A percentile compares a stretch with the other conserved stretches of the same genome.
Conservation (phyloP, 2,797 vertebrate species). For the Leucoraja ocellata region DNA sequence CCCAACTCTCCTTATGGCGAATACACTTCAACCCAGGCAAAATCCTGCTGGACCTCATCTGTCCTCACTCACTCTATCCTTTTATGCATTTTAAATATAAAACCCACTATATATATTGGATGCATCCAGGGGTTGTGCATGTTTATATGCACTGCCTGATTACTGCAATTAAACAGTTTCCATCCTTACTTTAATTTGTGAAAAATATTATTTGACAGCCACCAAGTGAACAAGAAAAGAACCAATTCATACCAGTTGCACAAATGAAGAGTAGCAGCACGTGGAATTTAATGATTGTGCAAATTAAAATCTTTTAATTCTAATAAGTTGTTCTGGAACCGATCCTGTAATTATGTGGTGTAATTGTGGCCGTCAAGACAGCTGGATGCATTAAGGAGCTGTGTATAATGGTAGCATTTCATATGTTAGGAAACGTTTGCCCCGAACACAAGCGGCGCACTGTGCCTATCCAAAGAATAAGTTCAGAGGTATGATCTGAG, state of each 20-base stretch:
- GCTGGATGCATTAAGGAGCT: slow-evolving; percentile 6
- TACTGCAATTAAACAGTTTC: not conserved
- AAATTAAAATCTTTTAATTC: slow-evolving; percentile 30
- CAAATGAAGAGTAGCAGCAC: slow-evolving; percentile 8
- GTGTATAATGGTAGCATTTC: slow-evolving; percentile 1
- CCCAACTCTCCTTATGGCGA: too few relatives aligned
- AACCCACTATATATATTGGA: too few relatives aligned
- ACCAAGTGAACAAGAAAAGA: slow-evolving; percentile 2
- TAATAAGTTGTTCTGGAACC: not conserved
- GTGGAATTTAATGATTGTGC: slow-evolving; percentile 17
- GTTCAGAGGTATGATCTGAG: not conserved
- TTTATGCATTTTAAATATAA: too few relatives aligned
- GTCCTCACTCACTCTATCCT: too few relatives aligned
- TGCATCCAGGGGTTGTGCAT: not conserved
- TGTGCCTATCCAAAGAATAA: not conserved
- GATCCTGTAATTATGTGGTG: slow-evolving; percentile 16
- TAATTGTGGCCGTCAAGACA: slow-evolving; percentile 21
- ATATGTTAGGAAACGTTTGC: not conserved
- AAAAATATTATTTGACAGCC: slow-evolving; percentile 6
- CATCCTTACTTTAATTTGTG: not conserved
- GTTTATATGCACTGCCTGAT: not conserved
- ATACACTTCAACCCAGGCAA: too few relatives aligned
- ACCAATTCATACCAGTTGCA: not conserved
- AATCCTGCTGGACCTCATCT: too few relatives aligned
- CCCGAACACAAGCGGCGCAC: not conserved